Conservation (phyloP, 2,797 vertebrate genomes). For the Hipposideros larvatus region DNA sequence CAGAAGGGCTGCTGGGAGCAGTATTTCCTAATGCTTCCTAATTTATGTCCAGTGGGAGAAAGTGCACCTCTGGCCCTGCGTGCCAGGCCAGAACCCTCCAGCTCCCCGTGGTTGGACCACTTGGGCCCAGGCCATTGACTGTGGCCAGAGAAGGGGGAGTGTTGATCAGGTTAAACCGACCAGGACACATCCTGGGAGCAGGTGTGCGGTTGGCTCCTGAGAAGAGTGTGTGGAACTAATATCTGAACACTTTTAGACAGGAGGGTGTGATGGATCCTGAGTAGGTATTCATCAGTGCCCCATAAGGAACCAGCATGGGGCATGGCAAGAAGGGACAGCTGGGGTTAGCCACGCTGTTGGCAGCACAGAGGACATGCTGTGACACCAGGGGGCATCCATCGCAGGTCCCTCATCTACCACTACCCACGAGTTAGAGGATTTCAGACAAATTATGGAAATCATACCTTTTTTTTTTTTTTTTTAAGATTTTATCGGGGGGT, state of each 20-base stretch:
- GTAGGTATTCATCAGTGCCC: background rate
- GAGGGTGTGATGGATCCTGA: accelerated
- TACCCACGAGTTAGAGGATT: background rate
- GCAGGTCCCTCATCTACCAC: background rate
- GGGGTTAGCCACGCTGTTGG: background rate
- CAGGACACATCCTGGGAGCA: background rate
- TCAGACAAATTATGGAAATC: background rate
- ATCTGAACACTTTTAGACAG: no score
- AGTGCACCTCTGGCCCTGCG: background rate
- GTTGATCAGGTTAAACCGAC: background rate
- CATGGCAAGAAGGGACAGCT: background rate
- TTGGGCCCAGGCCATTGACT: background rate
- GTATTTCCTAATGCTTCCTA: background rate
- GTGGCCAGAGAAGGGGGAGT: background rate
- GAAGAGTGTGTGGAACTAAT: no score
- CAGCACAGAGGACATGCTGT: accelerated
- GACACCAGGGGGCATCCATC: no score
- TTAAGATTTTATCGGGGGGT: no score
- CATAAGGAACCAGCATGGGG: background rate
- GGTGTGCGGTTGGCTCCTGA: background rate
- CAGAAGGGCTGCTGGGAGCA: background rate
- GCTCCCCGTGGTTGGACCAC: background rate
- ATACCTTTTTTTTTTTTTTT: background rate
- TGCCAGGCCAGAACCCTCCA: background rate
- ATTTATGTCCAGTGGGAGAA: background rate